phyloP scores from a whole-genome alignment of 2,888 invertebrate genomes.

The Strigamia maritima region DNA sequence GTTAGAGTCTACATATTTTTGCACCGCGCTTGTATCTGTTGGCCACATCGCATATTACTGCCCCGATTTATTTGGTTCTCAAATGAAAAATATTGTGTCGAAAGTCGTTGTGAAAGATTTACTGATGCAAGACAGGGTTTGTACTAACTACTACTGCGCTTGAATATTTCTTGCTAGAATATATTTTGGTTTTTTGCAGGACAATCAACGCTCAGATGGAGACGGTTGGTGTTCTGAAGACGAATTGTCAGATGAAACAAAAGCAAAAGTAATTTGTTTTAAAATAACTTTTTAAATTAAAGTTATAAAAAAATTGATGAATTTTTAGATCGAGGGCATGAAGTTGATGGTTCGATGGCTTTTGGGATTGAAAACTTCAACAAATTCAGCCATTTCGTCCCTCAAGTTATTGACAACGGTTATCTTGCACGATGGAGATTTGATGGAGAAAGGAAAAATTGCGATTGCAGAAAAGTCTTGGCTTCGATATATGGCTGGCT shows the following conservation, averaged over 20 bases:
- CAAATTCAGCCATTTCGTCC: conserved; percentile 84
- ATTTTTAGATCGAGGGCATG: conserved; percentile 68
- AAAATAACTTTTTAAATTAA: conserved; percentile 29
- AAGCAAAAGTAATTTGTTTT: conserved; percentile 61
- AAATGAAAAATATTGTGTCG: conserved; percentile 90
- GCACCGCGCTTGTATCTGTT: conserved; percentile 88
- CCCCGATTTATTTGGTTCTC: conserved; percentile 82
- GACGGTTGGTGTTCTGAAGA: conserved; percentile 82
- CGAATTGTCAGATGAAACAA: conserved; percentile 81
- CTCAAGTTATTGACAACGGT: conserved; percentile 92
- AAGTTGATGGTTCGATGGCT: conserved; percentile 97
- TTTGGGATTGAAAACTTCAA: conserved; percentile 81
- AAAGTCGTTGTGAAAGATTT: conserved; percentile 93
- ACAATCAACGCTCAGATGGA: conserved; percentile 54
- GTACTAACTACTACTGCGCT: conserved; percentile 41
- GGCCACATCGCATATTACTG: conserved; percentile 92
- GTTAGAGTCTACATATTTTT: conserved; percentile 61
- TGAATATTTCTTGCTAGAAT: background rate
- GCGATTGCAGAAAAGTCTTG: conserved; percentile 84
- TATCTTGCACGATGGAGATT: conserved; percentile 85
- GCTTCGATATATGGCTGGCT: conserved; percentile 85
- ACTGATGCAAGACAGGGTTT: conserved; percentile 63
- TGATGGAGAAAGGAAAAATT: conserved; percentile 60
- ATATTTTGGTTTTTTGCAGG: conserved; percentile 54
- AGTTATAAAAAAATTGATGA: conserved; percentile 34